Evolutionary conservation across 2,113 vertebrate species (phyloP).

Genomic region (Neotragus pygmaeus): DNA sequence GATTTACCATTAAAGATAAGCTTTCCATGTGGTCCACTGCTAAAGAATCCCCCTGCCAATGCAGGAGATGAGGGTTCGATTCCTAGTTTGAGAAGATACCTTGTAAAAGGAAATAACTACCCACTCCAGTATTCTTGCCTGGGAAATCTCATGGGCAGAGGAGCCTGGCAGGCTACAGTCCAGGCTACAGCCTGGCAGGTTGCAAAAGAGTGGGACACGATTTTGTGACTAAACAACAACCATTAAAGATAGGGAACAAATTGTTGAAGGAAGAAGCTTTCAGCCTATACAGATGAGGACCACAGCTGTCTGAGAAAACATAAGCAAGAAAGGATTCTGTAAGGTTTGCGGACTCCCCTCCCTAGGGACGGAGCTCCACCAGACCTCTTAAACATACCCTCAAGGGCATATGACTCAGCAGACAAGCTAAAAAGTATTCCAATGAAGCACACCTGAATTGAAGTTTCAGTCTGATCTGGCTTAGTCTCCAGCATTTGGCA

Average conservation of each 20-base stretch:
- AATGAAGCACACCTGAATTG: not conserved
- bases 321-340: not conserved
- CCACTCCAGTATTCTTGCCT: not conserved
- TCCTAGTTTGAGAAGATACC: not conserved
- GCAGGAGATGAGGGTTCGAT: not conserved
- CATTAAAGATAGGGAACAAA: too few species aligned
- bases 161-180: not conserved
- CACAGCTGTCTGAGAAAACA: not conserved
- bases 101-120: not conserved
- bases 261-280: not conserved
- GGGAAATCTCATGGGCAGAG: not conserved
- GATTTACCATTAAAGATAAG: not conserved
- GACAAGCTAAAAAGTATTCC: not conserved
- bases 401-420: not conserved
- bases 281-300: not conserved
- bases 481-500: not conserved
- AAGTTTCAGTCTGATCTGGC: not conserved
- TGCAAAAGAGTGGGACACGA: not conserved
- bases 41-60: not conserved
- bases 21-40: not conserved
- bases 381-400: not conserved
- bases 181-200: not conserved
- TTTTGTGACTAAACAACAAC: not conserved
- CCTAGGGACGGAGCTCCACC: not conserved
- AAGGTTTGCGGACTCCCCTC: fast-evolving